phyloP scores from a whole-genome alignment of 2,797 vertebrate species.

The Micromesistius poutassou region DNA sequence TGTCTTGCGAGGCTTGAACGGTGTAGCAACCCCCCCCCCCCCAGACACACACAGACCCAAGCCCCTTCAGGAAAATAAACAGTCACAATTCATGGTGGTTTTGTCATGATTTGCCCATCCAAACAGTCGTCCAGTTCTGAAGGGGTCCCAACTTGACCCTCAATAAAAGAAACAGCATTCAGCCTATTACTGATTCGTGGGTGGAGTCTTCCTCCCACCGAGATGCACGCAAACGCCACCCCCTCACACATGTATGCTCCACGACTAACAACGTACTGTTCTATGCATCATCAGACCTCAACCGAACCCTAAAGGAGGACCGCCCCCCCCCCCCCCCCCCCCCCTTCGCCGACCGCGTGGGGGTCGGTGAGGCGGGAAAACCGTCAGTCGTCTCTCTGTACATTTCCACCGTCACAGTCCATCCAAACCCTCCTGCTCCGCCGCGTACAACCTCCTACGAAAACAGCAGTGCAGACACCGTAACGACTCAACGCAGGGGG shows the following conservation, averaged over 20 bases:
- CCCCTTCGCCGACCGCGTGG: no score
- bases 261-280: not conserved
- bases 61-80: not conserved
- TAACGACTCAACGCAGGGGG: conserved; percentile 21
- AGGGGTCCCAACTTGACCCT: conserved; percentile 31
- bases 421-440: not conserved
- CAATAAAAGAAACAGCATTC: not conserved
- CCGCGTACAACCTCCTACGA: conserved; percentile 45
- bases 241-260: no score
- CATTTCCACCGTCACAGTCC: not conserved
- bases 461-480: conserved; percentile 54
- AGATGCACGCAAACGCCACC: no score
- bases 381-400: not conserved
- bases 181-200: not conserved
- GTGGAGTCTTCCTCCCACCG: not conserved
- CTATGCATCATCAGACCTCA: not conserved
- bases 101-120: conserved; percentile 12
- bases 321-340: no score
- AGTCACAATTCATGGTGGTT: not conserved
- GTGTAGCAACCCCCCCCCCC: not conserved
- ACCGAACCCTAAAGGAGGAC: not conserved
- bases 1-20: not conserved
- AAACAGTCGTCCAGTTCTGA: conserved; percentile 50
- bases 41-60: no score
- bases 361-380: no score